A percentile compares a stretch with the other conserved stretches of the same genome.
These are phyloP conservation scores for Dromius quadrimaculatus DNA, from an alignment of 2,888 invertebrate species.

Conservation along the genomic window DNA sequence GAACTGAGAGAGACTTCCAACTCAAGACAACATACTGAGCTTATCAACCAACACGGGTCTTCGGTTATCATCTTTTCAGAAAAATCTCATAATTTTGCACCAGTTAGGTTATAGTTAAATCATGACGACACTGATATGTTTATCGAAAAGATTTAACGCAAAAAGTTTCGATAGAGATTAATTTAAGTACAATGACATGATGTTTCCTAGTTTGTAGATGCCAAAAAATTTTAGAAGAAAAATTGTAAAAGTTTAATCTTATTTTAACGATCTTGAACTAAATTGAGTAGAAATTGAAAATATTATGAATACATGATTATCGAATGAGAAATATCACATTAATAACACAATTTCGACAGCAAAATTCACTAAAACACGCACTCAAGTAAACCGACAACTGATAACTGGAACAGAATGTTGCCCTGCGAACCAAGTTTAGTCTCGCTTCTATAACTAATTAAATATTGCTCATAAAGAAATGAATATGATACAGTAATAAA, in stretches of 20 bases:
- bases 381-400: too few relatives aligned
- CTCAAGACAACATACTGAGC: slow-evolving; percentile 24
- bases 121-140: slow-evolving; percentile 39
- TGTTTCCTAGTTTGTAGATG: not conserved
- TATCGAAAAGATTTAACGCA: slow-evolving; percentile 39
- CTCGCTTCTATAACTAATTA: too few relatives aligned
- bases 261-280: slow-evolving; percentile 16
- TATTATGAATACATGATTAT: too few relatives aligned
- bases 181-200: slow-evolving; percentile 45
- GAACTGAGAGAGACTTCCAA: slow-evolving; percentile 9
- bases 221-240: not conserved
- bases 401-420: too few relatives aligned
- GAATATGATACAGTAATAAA: too few relatives aligned
- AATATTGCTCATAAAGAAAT: too few relatives aligned
- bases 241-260: slow-evolving; percentile 9
- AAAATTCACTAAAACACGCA: too few relatives aligned
- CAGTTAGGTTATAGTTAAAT: slow-evolving; percentile 34
- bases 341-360: too few relatives aligned
- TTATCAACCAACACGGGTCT: slow-evolving; percentile 41
- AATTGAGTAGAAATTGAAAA: too few relatives aligned
- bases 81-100: slow-evolving; percentile 46
- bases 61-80: slow-evolving; percentile 36
- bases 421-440: too few relatives aligned
- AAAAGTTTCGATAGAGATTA: slow-evolving; percentile 42
- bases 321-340: too few relatives aligned